Conservation (phyloP, 1,140 invertebrate species). For the Psix sp. region DNA sequence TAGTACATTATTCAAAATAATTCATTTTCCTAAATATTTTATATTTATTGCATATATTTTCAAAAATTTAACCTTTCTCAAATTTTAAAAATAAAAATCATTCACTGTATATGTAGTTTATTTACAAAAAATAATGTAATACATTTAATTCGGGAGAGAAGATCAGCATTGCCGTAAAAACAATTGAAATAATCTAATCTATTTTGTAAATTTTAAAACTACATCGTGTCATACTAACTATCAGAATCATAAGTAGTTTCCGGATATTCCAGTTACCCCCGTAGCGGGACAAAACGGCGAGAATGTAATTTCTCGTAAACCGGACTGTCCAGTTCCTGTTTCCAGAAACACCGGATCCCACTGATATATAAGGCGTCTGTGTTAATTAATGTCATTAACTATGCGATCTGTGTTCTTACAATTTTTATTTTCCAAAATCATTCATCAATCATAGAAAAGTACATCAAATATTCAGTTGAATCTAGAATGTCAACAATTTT, state of each 20-base stretch:
- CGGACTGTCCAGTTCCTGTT: constrained; percentile 54
- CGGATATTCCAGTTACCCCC: constrained; percentile 52
- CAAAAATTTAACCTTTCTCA: too few relatives aligned
- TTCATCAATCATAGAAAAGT: constrained; percentile 36
- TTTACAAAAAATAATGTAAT: too few relatives aligned
- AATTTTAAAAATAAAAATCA: too few relatives aligned
- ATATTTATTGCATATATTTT: too few relatives aligned
- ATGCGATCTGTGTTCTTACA: constrained; percentile 26
- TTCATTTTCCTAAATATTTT: too few relatives aligned
- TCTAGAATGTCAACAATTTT: background rate
- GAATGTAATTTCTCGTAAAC: constrained; percentile 55
- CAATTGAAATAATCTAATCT: constrained; percentile 7
- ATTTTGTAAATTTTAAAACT: constrained; percentile 7
- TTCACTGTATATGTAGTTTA: too few relatives aligned
- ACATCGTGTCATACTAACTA: constrained; percentile 23
- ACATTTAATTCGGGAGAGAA: too few relatives aligned
- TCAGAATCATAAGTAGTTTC: constrained; percentile 36
- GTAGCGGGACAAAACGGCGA: constrained; percentile 41
- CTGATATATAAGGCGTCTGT: constrained; percentile 48
- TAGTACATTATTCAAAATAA: too few relatives aligned
- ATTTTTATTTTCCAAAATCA: constrained; percentile 38
- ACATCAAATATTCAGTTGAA: background rate
- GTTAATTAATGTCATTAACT: constrained; percentile 51
- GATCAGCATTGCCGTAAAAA: too few relatives aligned
- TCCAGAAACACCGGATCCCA: constrained; percentile 50